phyloP scores from a whole-genome alignment of 2,113 vertebrate species.

The Pampusana beccarii region DNA sequence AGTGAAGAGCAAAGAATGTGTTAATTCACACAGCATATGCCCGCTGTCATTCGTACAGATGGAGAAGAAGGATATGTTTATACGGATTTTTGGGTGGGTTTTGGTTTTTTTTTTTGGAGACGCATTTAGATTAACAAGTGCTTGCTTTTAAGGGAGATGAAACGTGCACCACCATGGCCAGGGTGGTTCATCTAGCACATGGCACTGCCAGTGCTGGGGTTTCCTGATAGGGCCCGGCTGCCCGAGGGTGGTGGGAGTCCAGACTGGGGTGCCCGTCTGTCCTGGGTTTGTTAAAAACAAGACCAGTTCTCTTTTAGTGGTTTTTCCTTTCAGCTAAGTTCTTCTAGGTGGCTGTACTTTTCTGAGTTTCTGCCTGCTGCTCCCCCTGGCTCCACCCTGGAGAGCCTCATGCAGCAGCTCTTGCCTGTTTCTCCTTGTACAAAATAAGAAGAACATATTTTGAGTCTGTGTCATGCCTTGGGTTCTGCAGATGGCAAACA shows the following conservation, averaged over 20 bases:
- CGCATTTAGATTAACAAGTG: neutral
- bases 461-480: neutral
- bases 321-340: too few species aligned
- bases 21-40: neutral
- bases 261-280: neutral
- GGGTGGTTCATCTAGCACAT: neutral
- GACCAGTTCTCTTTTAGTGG: too few species aligned
- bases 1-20: neutral
- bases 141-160: neutral
- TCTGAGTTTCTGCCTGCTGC: too few species aligned
- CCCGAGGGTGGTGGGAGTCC: rapidly evolving
- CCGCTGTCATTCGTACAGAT: neutral
- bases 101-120: neutral
- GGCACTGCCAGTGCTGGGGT: neutral
- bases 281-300: too few species aligned
- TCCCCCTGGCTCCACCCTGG: neutral
- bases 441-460: neutral
- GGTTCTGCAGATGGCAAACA: neutral
- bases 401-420: neutral
- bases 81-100: neutral
- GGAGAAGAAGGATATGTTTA: neutral
- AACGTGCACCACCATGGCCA: neutral
- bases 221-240: rapidly evolving
- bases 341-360: too few species aligned
- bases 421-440: neutral